Conservation (phyloP, 1,140 invertebrate genomes). For the Sycobia sp. region DNA sequence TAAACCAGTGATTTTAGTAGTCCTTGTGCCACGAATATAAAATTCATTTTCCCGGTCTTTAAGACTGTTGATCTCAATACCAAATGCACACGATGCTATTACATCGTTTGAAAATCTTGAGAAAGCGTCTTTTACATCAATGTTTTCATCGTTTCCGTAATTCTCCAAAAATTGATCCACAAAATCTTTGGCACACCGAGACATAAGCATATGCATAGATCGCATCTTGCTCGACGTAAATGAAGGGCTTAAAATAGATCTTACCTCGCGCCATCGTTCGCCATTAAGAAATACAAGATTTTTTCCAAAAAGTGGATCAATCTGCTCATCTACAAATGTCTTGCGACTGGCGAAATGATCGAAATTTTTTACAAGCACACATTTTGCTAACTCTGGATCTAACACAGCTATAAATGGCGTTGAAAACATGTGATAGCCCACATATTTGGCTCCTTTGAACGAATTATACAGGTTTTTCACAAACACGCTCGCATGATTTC, state of each 20-base stretch:
- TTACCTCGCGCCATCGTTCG: slow-evolving; percentile 64
- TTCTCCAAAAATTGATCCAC: slow-evolving; percentile 11
- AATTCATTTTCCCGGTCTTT: slow-evolving; percentile 38
- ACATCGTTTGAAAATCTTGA: slow-evolving; percentile 57
- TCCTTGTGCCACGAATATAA: slow-evolving; percentile 31
- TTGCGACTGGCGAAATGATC: slow-evolving; percentile 67
- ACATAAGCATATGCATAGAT: slow-evolving; percentile 60
- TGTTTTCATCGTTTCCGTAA: neutral
- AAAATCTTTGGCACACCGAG: slow-evolving; percentile 49
- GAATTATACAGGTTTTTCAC: neutral
- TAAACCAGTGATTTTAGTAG: slow-evolving; percentile 46
- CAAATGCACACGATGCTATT: slow-evolving; percentile 58
- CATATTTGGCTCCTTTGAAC: neutral
- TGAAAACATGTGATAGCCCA: slow-evolving; percentile 13
- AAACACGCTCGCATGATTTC: neutral
- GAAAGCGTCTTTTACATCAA: slow-evolving; percentile 58
- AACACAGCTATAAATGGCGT: slow-evolving; percentile 63
- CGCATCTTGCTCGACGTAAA: slow-evolving; percentile 68
- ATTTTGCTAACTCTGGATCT: slow-evolving; percentile 70
- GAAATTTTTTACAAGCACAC: slow-evolving; percentile 70
- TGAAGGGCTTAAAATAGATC: slow-evolving; percentile 63
- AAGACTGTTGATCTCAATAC: slow-evolving; percentile 61
- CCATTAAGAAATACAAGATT: slow-evolving; percentile 63
- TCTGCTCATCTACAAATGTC: slow-evolving; percentile 50
- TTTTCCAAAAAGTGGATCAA: slow-evolving; percentile 61